Conservation (phyloP, 2,113 vertebrate genomes). For the Vidua macroura region DNA sequence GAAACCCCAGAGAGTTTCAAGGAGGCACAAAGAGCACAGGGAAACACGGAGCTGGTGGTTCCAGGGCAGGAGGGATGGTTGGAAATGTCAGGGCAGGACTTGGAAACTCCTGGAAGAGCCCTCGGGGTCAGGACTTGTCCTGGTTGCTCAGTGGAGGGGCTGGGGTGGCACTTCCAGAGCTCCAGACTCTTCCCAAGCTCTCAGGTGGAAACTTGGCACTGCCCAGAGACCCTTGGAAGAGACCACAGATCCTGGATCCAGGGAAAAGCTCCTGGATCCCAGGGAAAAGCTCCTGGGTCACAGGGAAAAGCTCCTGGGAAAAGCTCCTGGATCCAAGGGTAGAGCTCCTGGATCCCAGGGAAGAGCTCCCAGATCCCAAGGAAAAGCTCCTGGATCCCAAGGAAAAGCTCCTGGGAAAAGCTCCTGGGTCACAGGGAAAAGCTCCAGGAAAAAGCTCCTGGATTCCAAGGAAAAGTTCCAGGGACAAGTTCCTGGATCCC, state of each 20-base stretch:
- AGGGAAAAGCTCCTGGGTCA: not conserved
- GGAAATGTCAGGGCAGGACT: not conserved
- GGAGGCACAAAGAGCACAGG: not conserved
- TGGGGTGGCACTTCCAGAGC: not conserved
- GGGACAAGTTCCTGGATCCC: too few species aligned
- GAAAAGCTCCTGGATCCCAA: not conserved
- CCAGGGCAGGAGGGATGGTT: not conserved
- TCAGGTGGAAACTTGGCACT: not conserved
- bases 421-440: not conserved
- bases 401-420: not conserved
- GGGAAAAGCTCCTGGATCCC: too few species aligned
- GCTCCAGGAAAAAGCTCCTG: not conserved
- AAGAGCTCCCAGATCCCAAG: not conserved
- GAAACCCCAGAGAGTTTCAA: not conserved
- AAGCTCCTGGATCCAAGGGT: too few species aligned
- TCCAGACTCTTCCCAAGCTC: not conserved
- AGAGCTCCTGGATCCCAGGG: too few species aligned
- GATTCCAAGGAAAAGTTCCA: too few species aligned
- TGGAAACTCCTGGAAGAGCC: not conserved
- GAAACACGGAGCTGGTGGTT: fast-evolving
- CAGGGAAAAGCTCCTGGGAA: not conserved
- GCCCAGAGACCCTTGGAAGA: not conserved
- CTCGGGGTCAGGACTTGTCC: fast-evolving
- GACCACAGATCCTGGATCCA: not conserved
- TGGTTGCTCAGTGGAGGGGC: not conserved